Evolutionary conservation across 2,113 vertebrate species (phyloP).

Genomic region (Odontophorus gujanensis): DNA sequence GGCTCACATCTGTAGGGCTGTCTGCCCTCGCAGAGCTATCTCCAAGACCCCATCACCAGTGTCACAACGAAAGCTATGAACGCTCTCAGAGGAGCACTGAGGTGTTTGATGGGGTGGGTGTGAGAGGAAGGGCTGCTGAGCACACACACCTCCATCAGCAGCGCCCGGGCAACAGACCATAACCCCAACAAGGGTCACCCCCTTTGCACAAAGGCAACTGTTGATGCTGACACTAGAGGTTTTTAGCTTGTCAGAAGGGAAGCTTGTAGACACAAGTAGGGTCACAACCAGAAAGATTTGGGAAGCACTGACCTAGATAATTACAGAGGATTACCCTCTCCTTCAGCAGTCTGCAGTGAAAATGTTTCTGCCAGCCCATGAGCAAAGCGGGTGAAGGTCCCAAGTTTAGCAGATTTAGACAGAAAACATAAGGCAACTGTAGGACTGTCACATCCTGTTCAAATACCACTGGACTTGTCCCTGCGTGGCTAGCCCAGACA

Average conservation of each 20-base stretch:
- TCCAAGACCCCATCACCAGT: neutral
- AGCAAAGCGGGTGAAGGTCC: conserved; percentile 6
- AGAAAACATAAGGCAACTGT: neutral
- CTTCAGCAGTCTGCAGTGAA: neutral
- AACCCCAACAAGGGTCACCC: conserved; percentile 19
- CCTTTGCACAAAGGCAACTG: conserved; percentile 18
- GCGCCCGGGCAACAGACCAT: neutral
- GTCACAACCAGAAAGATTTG: conserved; percentile 16
- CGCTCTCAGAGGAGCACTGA: neutral
- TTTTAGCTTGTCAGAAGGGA: conserved; percentile 35
- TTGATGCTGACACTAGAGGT: neutral
- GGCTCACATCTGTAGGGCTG: neutral
- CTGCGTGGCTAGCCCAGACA: neutral
- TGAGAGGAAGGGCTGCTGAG: neutral
- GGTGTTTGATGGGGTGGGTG: neutral
- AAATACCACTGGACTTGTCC: neutral
- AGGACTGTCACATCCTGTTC: neutral
- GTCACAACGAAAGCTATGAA: neutral
- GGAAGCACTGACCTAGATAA: conserved; percentile 52
- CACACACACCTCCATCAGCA: conserved; percentile 2
- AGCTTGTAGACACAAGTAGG: neutral
- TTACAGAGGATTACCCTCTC: neutral
- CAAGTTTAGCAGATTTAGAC: neutral
- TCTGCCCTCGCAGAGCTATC: neutral
- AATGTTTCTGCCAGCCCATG: neutral